Evolutionary conservation across 2,113 vertebrate genomes (phyloP).

Genomic region (Chionis minor): DNA sequence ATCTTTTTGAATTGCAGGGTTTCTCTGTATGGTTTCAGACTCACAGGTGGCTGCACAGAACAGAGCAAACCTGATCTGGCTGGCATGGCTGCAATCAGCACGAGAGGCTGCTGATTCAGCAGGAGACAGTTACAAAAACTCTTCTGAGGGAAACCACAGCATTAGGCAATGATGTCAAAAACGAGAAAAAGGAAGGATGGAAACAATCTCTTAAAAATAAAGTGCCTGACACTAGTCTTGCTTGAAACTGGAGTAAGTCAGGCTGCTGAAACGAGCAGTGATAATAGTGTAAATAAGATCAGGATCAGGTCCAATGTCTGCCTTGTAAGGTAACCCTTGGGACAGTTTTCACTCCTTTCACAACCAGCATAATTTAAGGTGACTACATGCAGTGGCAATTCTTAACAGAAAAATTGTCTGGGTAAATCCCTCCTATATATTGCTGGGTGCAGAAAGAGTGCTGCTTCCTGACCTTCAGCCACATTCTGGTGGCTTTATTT

Average conservation of each 20-base stretch:
- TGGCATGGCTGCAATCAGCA: not conserved
- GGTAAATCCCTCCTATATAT: not conserved
- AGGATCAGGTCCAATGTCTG: not conserved
- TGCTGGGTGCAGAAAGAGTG: not conserved
- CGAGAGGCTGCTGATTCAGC: not conserved
- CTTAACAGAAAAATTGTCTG: not conserved
- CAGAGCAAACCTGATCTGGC: not conserved
- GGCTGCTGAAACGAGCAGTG: not conserved
- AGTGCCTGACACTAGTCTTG: not conserved
- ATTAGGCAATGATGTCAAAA: slow-evolving; percentile 11
- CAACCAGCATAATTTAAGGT: not conserved
- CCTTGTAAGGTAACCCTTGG: not conserved
- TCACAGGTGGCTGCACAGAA: not conserved
- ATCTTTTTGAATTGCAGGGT: not conserved
- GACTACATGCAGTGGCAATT: not conserved
- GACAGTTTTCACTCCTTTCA: not conserved
- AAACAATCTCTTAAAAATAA: not conserved
- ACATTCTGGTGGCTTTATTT: not conserved
- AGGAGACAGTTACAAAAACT: not conserved
- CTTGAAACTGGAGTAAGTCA: not conserved
- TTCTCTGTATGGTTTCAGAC: not conserved
- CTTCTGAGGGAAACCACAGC: not conserved
- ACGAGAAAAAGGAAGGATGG: not conserved
- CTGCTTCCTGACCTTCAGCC: not conserved
- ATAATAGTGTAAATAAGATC: not conserved